Evolutionary conservation across 2,888 invertebrate genomes (phyloP), one percentile per base, ranked within the genome.

Genomic region (Drosophila tripunctata): DNA sequence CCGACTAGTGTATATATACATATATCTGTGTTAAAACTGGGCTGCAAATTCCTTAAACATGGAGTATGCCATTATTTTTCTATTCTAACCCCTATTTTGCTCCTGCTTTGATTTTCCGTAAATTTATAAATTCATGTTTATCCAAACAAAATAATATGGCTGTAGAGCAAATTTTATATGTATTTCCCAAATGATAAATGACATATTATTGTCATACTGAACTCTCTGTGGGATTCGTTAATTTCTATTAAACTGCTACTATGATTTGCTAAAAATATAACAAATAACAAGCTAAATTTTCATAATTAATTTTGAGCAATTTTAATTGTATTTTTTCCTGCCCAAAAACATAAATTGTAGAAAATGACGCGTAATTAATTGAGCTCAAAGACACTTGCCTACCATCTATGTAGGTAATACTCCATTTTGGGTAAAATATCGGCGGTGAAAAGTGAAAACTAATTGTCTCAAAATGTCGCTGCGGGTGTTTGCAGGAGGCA

Each of bases 381-480:
- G 58, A 67, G 63, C 60, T 55, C 50, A 58, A 51, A 68, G 43
- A n/a, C 54, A 66, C 57, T 70, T 66, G 70, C 48, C 35, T 74
- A 77, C 71, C 76, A 77, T 74, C 77, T 55, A 24, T 22, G n/a
- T n/a, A n/a, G n/a, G n/a, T n/a, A n/a, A 17, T 35, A 30, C 47
- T 72, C 80, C 78, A 70, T 72, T 67, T 72, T 10, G 27, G 75
- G n/a, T 72, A 73, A 71, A 76, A 70, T 75, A 71, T 71, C 67
- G 68, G 54, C 64, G 50, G 63, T 52, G 43, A 69, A 21, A 33
- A 17, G 24, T 55, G 38, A 45, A 21, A 76, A 36, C 87, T 81
- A 81, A 81, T 86, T 81, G 81, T 80, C 83, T 86, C 78, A 60
- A 81, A 87, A 83, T 79, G 79, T 76, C 85, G 56, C 84, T 58